Evolutionary conservation across 2,888 invertebrate species (phyloP), one percentile per base, ranked within the genome.

Genomic region (Machimus atricapillus): DNA sequence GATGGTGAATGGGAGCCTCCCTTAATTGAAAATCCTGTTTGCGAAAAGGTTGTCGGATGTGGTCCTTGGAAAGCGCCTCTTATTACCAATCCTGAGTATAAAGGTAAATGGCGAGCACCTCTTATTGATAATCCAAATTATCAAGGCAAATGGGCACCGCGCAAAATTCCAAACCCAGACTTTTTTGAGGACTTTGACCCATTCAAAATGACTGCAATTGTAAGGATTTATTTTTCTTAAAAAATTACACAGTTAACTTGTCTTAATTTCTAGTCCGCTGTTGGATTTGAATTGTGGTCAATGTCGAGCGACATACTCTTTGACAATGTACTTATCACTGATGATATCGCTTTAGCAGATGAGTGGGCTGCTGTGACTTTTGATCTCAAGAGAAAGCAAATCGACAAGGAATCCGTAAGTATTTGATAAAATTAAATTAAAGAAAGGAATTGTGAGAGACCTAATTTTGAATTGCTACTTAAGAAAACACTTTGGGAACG

Each of bases 1-100:
- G 99, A 99, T 93, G 99, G 99, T 1, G 97, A 97, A 91, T 99
- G 99, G 99, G 99, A 99, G 92, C 96, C 99, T 5, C 98, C 99
- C 0, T 94, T 97, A 86, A 95, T 99, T 43, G 96, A 96, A 90
- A 99, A 99, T 94, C 98, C 98, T 0, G 94, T 93, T 4, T 99
- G 99, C 91, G 94, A 94, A 89, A 91, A 93, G 85, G 96, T 95
- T 7, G 94, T 96, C 2, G 99, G 99, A 16, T 99, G 99, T 93
- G 99, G 99, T 0, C 93, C 94, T 74, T 99, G 99, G 98, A 95
- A 95, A 89, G 94, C 97, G 23, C 97, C 98, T 23, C 93, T 95
- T 90, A 95, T 98, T 77, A 94, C 96, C 90, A 99, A 99, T 94
- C 98, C 98, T 0, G 94, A 94, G 86, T 98, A 96, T 93, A 98